Evolutionary conservation across 2,797 vertebrate genomes (phyloP).

Genomic region (Sebastes minor): DNA sequence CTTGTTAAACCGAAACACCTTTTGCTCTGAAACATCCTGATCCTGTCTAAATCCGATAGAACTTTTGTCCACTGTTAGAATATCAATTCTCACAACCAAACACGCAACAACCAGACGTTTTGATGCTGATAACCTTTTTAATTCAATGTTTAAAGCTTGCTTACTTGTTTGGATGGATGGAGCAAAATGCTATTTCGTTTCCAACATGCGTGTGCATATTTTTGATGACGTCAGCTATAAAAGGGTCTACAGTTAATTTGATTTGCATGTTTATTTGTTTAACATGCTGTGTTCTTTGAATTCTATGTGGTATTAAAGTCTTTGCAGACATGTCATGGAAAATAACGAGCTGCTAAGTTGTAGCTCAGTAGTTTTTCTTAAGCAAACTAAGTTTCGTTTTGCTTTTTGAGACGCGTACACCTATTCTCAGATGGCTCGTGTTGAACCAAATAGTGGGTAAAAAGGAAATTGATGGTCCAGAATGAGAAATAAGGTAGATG

Average conservation of each 20-base stretch:
- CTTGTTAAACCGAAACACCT: too few relatives aligned
- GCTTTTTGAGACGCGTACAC: neutral
- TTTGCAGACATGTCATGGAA: neutral
- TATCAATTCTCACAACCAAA: neutral
- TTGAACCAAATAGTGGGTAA: slow-evolving; percentile 10
- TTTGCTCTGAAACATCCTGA: too few relatives aligned
- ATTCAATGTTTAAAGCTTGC: too few relatives aligned
- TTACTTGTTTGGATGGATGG: too few relatives aligned
- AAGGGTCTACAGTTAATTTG: neutral
- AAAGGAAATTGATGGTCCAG: slow-evolving; percentile 32
- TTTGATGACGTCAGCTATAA: neutral
- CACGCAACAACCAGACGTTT: too few relatives aligned
- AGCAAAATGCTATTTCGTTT: neutral
- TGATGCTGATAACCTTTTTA: too few relatives aligned
- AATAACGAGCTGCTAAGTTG: neutral
- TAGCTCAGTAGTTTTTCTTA: neutral
- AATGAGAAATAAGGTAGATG: slow-evolving; percentile 42
- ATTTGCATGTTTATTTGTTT: neutral
- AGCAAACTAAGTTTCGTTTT: slow-evolving; percentile 1
- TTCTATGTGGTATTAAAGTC: neutral
- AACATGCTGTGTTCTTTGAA: neutral
- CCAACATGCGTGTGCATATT: neutral
- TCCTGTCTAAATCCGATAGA: too few relatives aligned
- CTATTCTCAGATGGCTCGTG: slow-evolving; percentile 20
- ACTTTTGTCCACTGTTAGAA: too few relatives aligned